Conservation (phyloP, 2,797 vertebrate species). For the Molossus molossus region DNA sequence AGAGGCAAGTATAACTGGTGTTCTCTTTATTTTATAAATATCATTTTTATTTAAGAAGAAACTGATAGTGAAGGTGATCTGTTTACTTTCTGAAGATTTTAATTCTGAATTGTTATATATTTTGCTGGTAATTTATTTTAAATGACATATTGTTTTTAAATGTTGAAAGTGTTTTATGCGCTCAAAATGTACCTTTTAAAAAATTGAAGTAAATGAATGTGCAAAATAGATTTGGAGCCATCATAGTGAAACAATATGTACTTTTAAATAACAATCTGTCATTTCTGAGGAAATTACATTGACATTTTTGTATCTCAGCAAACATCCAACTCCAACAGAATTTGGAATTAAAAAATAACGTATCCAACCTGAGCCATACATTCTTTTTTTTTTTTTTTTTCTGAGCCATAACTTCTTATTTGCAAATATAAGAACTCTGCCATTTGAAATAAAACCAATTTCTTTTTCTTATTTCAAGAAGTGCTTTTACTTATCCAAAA, state of each 20-base stretch:
- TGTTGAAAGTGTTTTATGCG: neutral
- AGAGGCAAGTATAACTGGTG: neutral
- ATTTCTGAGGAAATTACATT: conserved; percentile 51
- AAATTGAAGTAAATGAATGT: conserved; percentile 32
- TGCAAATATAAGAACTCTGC: conserved; percentile 47
- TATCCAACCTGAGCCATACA: neutral
- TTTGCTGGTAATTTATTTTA: conserved; percentile 53
- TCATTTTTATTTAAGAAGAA: neutral
- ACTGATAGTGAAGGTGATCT: neutral
- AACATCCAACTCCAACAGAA: conserved; percentile 25
- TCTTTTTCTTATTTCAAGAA: conserved; percentile 57
- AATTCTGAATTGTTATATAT: conserved; percentile 63
- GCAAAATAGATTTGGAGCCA: conserved; percentile 26
- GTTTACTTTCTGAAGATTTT: neutral
- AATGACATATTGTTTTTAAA: conserved; percentile 28
- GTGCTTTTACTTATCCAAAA: neutral
- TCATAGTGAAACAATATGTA: conserved; percentile 49
- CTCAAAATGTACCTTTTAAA: conserved; percentile 27
- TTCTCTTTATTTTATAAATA: conserved; percentile 45
- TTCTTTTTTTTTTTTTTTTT: neutral
- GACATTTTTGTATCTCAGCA: conserved; percentile 39
- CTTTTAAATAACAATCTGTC: conserved; percentile 37
- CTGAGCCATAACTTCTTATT: neutral
- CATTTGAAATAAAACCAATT: conserved; percentile 51
- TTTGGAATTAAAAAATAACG: neutral